Evolutionary conservation across 1,140 invertebrate species (phyloP).

Genomic region (Drosophila nigrodunni): DNA sequence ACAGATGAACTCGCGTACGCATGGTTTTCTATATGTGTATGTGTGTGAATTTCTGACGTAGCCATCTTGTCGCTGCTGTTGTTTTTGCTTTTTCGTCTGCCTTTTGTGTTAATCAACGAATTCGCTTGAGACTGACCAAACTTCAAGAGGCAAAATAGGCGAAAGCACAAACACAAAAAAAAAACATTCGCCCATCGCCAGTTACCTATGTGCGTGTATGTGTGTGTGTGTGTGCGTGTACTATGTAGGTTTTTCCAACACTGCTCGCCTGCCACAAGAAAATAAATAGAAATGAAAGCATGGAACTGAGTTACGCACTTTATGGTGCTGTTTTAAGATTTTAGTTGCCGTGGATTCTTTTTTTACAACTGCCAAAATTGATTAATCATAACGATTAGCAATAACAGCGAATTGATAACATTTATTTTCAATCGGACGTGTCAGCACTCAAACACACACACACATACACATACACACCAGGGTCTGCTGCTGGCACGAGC

Average conservation of each 20-base stretch:
- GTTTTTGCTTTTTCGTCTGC: slow-evolving; percentile 9
- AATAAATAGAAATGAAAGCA: background rate
- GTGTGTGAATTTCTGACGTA: slow-evolving; percentile 18
- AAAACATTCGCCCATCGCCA: slow-evolving; percentile 18
- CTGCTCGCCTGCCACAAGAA: background rate
- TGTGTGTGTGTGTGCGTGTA: slow-evolving; percentile 12
- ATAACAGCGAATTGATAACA: slow-evolving; percentile 20
- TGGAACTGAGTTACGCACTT: background rate
- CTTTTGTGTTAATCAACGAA: slow-evolving; percentile 44
- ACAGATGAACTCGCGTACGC: background rate
- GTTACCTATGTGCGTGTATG: background rate
- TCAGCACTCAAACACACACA: background rate
- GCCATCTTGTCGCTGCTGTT: slow-evolving; percentile 11
- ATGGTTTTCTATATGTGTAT: background rate
- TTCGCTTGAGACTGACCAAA: slow-evolving; percentile 33
- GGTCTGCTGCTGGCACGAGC: background rate
- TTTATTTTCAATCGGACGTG: slow-evolving; percentile 11
- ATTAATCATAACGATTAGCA: slow-evolving; percentile 28
- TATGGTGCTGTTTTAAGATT: background rate
- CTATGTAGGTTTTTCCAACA: background rate
- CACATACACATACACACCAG: background rate
- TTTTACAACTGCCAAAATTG: background rate
- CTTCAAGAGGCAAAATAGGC: slow-evolving; percentile 38
- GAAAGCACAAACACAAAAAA: slow-evolving; percentile 13
- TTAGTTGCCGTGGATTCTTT: slow-evolving; percentile 6